Evolutionary conservation across 64 coral and sea anemone species (phyloP).

Genomic region (Montipora capricornis): DNA sequence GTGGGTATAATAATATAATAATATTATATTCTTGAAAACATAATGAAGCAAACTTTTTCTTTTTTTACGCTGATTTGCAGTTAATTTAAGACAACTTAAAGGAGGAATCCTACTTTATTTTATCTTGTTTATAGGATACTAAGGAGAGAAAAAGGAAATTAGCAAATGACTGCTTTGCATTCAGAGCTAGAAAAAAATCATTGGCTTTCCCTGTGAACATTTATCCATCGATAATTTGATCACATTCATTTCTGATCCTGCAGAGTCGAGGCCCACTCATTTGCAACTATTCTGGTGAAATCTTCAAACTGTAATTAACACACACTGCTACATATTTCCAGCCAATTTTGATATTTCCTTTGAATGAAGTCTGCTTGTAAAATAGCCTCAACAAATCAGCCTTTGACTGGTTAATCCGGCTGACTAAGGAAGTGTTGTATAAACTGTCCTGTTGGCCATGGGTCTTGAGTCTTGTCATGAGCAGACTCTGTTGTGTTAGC

Average conservation of each 20-base stretch:
- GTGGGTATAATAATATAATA: not conserved
- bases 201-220: not conserved
- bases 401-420: slow-evolving; percentile 28
- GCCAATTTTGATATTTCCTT: no score
- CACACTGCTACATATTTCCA: no score
- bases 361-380: no score
- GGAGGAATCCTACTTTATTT: no score
- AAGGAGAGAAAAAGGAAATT: no score
- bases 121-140: not conserved
- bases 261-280: not conserved
- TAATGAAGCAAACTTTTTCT: not conserved
- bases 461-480: slow-evolving; percentile 50
- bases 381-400: not conserved
- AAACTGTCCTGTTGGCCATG: slow-evolving; percentile 69
- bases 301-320: no score
- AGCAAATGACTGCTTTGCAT: not conserved
- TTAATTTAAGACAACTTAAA: no score
- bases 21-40: not conserved
- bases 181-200: not conserved
- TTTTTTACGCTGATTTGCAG: not conserved
- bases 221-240: not conserved
- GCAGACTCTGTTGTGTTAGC: slow-evolving; percentile 3
- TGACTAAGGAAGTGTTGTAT: slow-evolving; percentile 60
- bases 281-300: not conserved
- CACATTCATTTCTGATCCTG: not conserved